Evolutionary conservation across 2,888 invertebrate genomes (phyloP).

Genomic region (Mamestra brassicae): DNA sequence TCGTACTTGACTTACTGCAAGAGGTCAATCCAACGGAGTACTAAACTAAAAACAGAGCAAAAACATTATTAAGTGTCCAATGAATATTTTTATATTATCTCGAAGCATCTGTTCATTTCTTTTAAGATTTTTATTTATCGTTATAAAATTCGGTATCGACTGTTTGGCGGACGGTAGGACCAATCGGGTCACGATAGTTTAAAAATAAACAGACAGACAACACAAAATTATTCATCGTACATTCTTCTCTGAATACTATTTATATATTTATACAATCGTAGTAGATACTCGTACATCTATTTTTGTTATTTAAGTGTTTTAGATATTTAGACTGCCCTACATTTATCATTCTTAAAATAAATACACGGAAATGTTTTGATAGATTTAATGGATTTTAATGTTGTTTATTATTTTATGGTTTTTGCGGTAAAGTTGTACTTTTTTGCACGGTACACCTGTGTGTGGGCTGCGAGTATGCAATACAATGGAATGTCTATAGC

Average conservation of each 20-base stretch:
- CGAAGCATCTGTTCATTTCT: conserved; percentile 25
- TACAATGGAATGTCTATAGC: not conserved
- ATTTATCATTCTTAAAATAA: conserved; percentile 54
- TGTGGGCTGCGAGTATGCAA: not conserved
- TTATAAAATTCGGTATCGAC: conserved; percentile 11
- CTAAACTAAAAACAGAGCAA: conserved; percentile 23
- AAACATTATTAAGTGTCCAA: not conserved
- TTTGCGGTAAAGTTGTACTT: conserved; percentile 9
- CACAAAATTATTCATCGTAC: conserved; percentile 39
- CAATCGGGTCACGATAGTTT: conserved; percentile 23
- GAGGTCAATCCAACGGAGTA: conserved; percentile 16
- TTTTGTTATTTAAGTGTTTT: conserved; percentile 36
- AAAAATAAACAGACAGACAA: conserved; percentile 43
- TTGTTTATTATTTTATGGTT: conserved; percentile 23
- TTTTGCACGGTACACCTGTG: conserved; percentile 9
- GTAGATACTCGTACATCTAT: conserved; percentile 15
- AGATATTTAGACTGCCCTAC: conserved; percentile 25
- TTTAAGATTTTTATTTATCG: conserved; percentile 6
- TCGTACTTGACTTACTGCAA: conserved; percentile 20
- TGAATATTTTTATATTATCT: conserved; percentile 20
- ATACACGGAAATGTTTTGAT: conserved; percentile 46
- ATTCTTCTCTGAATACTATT: conserved; percentile 41
- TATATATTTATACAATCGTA: conserved; percentile 35
- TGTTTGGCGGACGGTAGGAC: conserved; percentile 1
- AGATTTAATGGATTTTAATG: conserved; percentile 37